Evolutionary conservation across 30 jellyfish, hydroid and myxozoan genomes (phyloP).

Genomic region (Rhopilema esculentum): DNA sequence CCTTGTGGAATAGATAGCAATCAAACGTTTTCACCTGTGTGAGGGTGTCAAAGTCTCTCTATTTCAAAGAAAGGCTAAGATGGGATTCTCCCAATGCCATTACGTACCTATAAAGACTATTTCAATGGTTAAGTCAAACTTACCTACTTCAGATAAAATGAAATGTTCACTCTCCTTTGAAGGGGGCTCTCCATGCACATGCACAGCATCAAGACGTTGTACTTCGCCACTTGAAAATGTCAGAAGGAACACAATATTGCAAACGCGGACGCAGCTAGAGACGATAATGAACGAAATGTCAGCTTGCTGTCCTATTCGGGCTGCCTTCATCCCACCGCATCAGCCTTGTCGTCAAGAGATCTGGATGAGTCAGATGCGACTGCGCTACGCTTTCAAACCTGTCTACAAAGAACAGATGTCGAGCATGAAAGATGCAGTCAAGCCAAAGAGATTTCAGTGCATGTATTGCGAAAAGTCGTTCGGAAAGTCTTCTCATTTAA

Average conservation of each 20-base stretch:
- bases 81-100: too few relatives aligned
- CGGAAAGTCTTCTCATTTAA: constrained; percentile 94
- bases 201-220: constrained; percentile 35
- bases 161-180: too few relatives aligned
- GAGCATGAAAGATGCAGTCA: constrained; percentile 24
- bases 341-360: constrained; percentile 17
- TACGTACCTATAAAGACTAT: too few relatives aligned
- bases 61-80: too few relatives aligned
- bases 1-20: too few relatives aligned
- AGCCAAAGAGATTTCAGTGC: constrained; percentile 88
- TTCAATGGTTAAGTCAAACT: too few relatives aligned
- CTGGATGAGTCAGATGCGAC: constrained; percentile 46
- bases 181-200: constrained; percentile 36
- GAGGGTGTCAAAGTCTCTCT: too few relatives aligned
- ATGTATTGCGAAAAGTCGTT: constrained; percentile 92
- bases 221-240: constrained; percentile 23
- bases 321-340: constrained; percentile 31
- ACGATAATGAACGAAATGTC: constrained; percentile 75
- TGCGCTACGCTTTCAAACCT: constrained; percentile 33
- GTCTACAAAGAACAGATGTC: constrained; percentile 29
- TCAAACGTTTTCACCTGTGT: too few relatives aligned
- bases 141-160: too few relatives aligned
- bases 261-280: constrained; percentile 61
- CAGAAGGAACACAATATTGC: constrained; percentile 31
- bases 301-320: constrained; percentile 37